A percentile compares a stretch with the other conserved stretches of the same genome.
phyloP scores from a whole-genome alignment of 2,888 invertebrate genomes.

The Theodoxus fluviatilis region DNA sequence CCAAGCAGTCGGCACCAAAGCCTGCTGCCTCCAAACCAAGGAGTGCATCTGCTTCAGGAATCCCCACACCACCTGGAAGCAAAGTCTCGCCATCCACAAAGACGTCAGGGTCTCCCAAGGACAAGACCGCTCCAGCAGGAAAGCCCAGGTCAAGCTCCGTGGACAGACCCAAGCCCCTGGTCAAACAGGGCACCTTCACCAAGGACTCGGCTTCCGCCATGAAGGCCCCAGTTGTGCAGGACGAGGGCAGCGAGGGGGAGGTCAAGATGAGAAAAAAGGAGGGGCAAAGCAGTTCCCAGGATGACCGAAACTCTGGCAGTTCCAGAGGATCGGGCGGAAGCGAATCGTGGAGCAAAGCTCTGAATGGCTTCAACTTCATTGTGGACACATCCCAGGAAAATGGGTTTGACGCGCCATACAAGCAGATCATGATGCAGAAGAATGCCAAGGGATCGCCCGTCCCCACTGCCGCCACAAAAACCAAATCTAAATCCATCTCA shows the following conservation, averaged over 20 bases:
- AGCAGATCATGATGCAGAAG: slow-evolving; percentile 36
- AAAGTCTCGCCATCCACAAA: slow-evolving; percentile 18
- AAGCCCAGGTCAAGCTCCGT: slow-evolving; percentile 11
- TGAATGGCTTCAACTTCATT: slow-evolving; percentile 43
- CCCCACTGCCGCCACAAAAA: slow-evolving; percentile 1
- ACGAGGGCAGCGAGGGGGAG: slow-evolving; percentile 26
- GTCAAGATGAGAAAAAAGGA: slow-evolving; percentile 37
- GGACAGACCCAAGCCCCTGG: slow-evolving; percentile 62
- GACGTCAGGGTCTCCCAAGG: slow-evolving; percentile 7
- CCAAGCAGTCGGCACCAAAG: slow-evolving; percentile 26
- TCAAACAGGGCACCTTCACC: slow-evolving; percentile 89
- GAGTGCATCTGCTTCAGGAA: slow-evolving; percentile 27
- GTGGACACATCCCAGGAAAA: slow-evolving; percentile 36
- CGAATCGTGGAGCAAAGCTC: slow-evolving; percentile 46
- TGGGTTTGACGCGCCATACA: slow-evolving; percentile 30
- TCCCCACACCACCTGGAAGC: slow-evolving; percentile 29
- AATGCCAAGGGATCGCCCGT: slow-evolving; percentile 30
- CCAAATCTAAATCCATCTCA: no score
- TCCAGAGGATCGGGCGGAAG: slow-evolving; percentile 29
- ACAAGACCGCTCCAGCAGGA: slow-evolving; percentile 20
- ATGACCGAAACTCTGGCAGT: slow-evolving; percentile 37
- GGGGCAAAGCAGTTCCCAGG: slow-evolving; percentile 22
- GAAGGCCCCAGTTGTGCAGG: slow-evolving; percentile 37
- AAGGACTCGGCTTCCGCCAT: slow-evolving; percentile 73
- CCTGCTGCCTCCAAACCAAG: slow-evolving; percentile 13